Evolutionary conservation across 2,888 invertebrate species (phyloP).

Genomic region (Lycaena phlaeas): DNA sequence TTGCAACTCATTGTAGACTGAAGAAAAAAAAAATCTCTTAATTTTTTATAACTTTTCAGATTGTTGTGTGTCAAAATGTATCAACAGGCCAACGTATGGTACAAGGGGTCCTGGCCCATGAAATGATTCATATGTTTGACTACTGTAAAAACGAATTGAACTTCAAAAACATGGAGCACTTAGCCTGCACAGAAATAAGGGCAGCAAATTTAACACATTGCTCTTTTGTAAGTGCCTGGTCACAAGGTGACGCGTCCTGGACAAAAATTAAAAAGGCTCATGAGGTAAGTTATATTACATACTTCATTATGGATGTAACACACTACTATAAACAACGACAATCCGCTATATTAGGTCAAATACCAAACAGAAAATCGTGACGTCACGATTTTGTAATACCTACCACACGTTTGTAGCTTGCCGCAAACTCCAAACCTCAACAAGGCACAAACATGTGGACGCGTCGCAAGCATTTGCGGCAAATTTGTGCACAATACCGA

Average conservation of each 20-base stretch:
- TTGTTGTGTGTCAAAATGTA: constrained; percentile 93
- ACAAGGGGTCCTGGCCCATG: constrained; percentile 89
- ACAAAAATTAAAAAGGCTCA: constrained; percentile 83
- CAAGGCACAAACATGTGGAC: no score
- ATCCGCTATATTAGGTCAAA: no score
- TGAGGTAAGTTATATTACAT: constrained; percentile 74
- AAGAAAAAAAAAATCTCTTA: no score
- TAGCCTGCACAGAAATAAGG: constrained; percentile 95
- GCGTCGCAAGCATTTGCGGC: no score
- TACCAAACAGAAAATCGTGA: no score
- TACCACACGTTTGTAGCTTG: no score
- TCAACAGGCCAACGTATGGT: constrained; percentile 78
- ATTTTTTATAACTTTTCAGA: constrained; percentile 61
- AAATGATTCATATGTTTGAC: constrained; percentile 98
- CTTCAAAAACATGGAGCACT: constrained; percentile 90
- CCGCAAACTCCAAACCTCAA: no score
- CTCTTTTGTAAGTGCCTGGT: constrained; percentile 85
- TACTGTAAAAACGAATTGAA: constrained; percentile 91
- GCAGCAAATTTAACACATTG: constrained; percentile 96
- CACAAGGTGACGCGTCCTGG: constrained; percentile 82
- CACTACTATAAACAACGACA: no score
- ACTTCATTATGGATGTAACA: no score
- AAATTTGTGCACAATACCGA: no score
- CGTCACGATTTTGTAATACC: no score
- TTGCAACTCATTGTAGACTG: no score